Conservation (phyloP, 2,797 vertebrate species). For the Poecilia gillii region DNA sequence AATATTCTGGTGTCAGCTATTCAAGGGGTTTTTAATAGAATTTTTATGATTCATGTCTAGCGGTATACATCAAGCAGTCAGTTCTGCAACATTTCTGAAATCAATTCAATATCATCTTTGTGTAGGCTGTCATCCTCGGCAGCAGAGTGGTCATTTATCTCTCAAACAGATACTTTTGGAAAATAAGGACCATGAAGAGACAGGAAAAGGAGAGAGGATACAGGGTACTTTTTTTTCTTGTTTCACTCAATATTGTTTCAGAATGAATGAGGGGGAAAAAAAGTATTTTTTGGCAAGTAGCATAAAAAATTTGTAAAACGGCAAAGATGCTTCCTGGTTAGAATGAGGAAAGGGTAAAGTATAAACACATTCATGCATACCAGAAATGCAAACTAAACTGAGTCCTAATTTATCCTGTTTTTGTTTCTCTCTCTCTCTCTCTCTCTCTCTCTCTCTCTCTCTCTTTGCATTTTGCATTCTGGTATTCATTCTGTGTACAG, state of each 20-base stretch:
- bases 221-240: constrained; percentile 46
- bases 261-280: constrained; percentile 40
- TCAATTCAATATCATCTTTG: constrained; percentile 92
- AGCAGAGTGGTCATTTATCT: constrained; percentile 82
- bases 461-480: background rate
- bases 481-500: background rate
- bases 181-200: constrained; percentile 74
- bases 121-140: constrained; percentile 87
- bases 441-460: background rate
- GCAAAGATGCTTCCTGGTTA: background rate
- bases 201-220: constrained; percentile 68
- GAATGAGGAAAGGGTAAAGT: background rate
- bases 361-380: background rate
- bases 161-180: constrained; percentile 87
- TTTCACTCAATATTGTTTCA: constrained; percentile 46
- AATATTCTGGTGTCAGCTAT: constrained; percentile 94
- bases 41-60: constrained; percentile 95
- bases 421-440: background rate
- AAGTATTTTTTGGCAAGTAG: constrained; percentile 13
- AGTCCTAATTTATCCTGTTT: background rate
- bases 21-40: constrained; percentile 97
- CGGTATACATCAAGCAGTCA: constrained; percentile 90
- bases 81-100: constrained; percentile 93
- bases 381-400: background rate
- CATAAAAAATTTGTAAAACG: constrained; percentile 26